These are phyloP conservation scores for zebrafish (Danio rerio) DNA, from an alignment of 2,113 vertebrate genomes.

Conservation along the genomic window GRCz12tu NC_133199.1:7557501-7558000, in stretches of 20 bases:
- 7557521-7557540: no score
- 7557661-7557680: no score
- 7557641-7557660: no score
- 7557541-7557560: no score
- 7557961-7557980: constrained; percentile 8
- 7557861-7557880: not conserved
- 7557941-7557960: not conserved
- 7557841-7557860: not conserved
- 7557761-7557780: not conserved
- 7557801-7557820: not conserved
- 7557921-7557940: not conserved
- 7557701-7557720: no score
- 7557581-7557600: no score
- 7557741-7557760: not conserved
- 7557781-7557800: not conserved
- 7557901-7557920: not conserved
- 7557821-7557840: not conserved
- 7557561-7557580: no score
- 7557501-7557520: no score
- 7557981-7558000: not conserved
- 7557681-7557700: no score
- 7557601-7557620: no score
- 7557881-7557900: constrained; percentile 5
- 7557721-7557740: not conserved
- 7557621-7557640: no score